Evolutionary conservation across 23 tunicate genomes (phyloP), one percentile per base, ranked within the genome.

Genomic region (Phallusia fumigata): DNA sequence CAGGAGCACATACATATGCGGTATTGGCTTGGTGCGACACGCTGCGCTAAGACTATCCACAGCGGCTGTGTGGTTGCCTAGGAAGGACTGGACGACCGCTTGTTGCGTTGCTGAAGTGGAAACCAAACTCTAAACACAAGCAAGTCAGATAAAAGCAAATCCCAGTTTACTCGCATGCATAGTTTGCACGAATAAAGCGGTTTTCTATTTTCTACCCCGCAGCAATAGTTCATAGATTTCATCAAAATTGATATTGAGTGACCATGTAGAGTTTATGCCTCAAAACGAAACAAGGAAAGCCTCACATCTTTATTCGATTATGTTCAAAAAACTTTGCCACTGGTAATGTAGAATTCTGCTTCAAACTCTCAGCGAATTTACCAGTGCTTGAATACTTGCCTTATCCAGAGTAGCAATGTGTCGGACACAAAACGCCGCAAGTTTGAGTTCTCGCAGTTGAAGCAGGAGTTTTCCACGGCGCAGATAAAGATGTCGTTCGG

Each of bases 81-180:
- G 80, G 65, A 94, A 94, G 1, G 98, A 86, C 53, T 94, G 98
- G 30, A 94, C 94, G 76, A 94, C 91, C 6, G 98, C 98, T 79
- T 94, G 88, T 36, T 94, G 98, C 28, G 98, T 87, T 33, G 94
- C 84, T 13, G 98, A 94, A 31, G 86, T 86, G 10, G 88, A 83
- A 8, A 92, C 87, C 73, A 92, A 88, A 73, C 91, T 86, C 97
- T 92, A 85, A 33, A 84, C 28, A 58, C 13, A 58, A 22, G 69
- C 69, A 58, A 58, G 8, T 3, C 47, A 40, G 47, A 5, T 40
- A 3, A 40, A 40, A 40, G 10, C 47, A 40, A 3, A 5, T 40
- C 10, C 10, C 5, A 40, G 47, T 5, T 40, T 40, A 10, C 10
- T 40, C 5, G 10, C 5, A 40, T 3, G 47, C 47, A 40, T 40